Evolutionary conservation across 53 echinoderm and acorn worm genomes (phyloP), one percentile per base, ranked within the genome.

Genomic region (Arbacia lixula): DNA sequence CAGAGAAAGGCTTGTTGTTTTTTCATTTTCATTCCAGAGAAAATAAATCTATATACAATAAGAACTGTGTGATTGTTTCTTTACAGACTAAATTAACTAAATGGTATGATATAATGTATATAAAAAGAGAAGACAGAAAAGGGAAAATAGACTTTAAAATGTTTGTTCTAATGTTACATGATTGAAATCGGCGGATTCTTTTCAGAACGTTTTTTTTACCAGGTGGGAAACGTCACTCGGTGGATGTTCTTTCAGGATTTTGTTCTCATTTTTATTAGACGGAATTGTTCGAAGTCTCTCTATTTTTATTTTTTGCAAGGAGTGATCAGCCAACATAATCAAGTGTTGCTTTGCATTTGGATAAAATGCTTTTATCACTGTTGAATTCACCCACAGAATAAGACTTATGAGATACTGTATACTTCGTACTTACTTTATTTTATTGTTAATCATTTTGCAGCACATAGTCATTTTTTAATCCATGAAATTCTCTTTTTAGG

Each of bases 1-100:
- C 75, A 75, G 75, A 75, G 36, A 75, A 71, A 71, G 71, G 75
- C 75, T 32, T 43, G 26, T 71, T 42, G 9, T 71, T 71, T 71
- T 56, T 5, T 14, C 21, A 12, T 16, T 20, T 12, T 16, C 4
- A 56, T 14, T n/a, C n/a, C 42, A 33, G 52, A 75, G 33, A 71
- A 71, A 71, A 71, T 42, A 71, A 42, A 71, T 53, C 21, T 75
- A 75, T 75, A 35, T 75, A 75, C 75, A 75, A 75, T 75, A 75
- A 75, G 55, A 53, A 53, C 54, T 75, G 53, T 75, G 17, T 75
- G 39, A 52, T 75, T 53, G 31, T 34, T 29, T 25, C 36, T 52
- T 53, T 36, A 53, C 33, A 52, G 6, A n/a, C n/a, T 12, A 5
- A 12, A 5, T 57, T 57, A 10, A 21, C 21, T 12, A 14, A 10